Evolutionary conservation across 2,113 vertebrate genomes (phyloP).

Genomic region (Gavia stellata): DNA sequence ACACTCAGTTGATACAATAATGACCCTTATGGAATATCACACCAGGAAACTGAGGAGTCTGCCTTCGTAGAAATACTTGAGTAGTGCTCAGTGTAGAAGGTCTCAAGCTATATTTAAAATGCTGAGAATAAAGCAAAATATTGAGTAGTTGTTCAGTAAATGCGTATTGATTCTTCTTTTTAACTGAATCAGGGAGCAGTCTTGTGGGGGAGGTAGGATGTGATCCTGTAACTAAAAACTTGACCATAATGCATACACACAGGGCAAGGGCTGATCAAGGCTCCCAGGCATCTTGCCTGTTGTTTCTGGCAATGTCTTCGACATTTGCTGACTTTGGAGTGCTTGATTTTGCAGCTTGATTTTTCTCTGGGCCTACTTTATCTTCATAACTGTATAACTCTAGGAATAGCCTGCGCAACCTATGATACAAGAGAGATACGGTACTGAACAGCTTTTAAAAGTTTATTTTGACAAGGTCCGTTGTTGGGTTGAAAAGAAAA

Average conservation of each 20-base stretch:
- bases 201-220: background rate
- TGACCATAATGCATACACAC: background rate
- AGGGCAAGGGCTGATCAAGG: background rate
- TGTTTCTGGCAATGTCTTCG: background rate
- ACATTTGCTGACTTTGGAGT: background rate
- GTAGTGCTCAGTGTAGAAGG: background rate
- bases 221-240: background rate
- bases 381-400: background rate
- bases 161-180: background rate
- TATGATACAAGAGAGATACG: background rate
- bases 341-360: background rate
- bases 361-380: background rate
- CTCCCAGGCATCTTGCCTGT: background rate
- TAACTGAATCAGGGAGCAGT: background rate
- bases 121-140: background rate
- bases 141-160: background rate
- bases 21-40: background rate
- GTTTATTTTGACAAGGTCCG: background rate
- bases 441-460: background rate
- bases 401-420: background rate
- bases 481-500: conserved; percentile 6
- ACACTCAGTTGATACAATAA: background rate
- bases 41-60: background rate
- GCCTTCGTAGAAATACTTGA: background rate
- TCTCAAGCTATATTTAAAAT: background rate